Base-by-base conservation (phyloP, 2,797 vertebrate genomes). In the Xiphophorus birchmanni region DNA sequence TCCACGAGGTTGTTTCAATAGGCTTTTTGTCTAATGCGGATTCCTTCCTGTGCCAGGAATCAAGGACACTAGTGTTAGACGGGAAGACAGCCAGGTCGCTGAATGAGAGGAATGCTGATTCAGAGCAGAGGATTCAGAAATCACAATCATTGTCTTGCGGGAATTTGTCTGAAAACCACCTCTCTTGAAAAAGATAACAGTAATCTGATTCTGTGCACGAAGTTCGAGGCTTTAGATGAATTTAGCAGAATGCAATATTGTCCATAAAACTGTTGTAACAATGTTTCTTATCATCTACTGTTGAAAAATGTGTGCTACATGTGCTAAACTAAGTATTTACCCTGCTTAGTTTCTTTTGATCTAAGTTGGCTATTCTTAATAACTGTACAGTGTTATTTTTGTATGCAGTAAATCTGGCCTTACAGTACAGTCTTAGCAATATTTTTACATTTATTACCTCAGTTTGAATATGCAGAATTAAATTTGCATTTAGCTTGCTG, bases 71-170 rank as follows among this genome's bases (percentile, higher is more conserved):
- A 35, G 80, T 86, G 87, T 90, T 77, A 2, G 76, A 81, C 1
- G 58, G 85, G 84, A 79, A 42, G 83, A 84, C 67, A 77, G 83
- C 80, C 26, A 21, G 56, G 76, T 72, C 15, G 6, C 78, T 85
- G 80, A 85, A 75, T 12, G 26, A 75, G 80, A 84, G 89, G 88
- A 91, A 90, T 90, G 89, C 86, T 90, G 88, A 91, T 79, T 74
- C 82, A 82, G 88, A 80, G 58, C 78, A 78, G 65, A 21, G 84
- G 37, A 78, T 85, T 87, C 42, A 72, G 77, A 74, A 86, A 58
- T 75, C 32, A 72, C 52, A 76, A 45, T 45, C 69, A 29, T 72
- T 72, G 13, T 73, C 81, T 74, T 44, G 21, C 77, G 75, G 74
- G 9, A 50, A 45, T 79, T 52, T n/a, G 26, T 67, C 65, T 23